Base-by-base conservation (phyloP, 2,888 invertebrate genomes). In the Pedicia rivosa region DNA sequence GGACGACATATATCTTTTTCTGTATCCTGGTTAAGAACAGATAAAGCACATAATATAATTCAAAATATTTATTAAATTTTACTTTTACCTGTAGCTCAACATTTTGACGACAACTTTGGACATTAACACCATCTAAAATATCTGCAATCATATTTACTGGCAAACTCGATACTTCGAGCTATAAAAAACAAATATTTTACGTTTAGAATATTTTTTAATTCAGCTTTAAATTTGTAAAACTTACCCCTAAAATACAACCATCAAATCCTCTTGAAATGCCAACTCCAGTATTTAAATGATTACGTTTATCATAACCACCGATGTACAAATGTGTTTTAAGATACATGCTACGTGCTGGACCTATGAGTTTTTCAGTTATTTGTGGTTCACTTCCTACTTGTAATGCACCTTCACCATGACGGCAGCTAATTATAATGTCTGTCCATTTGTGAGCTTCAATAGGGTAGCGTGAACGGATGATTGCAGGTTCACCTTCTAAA, bases 171-270 rank as follows among this genome's bases (percentile, higher is more conserved):
- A 88, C 67, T 47, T 69, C 50, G 3, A 60, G 46, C 46, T 53
- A 15, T 16, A 17, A 17, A 12, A 7, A 27, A 14, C 33, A 40
- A 16, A 13, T 37, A 20, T 24, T 25, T 30, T 33, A 37, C n/a
- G n/a, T 38, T 37, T 36, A 19, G n/a, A 42, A n/a, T 14, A 34
- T 5, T 25, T 12, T 16, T 19, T 13, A 14, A 24, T 4, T 37
- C 31, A 43, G 39, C 24, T 39, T 41, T 20, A 39, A 22, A 19
- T 32, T 35, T n/a, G n/a, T n/a, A n/a, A n/a, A n/a, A n/a, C n/a
- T 66, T 64, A 90, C 88, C 55, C 82, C 77, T 36, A 81, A 78
- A 37, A 94, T 74, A 59, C 94, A 94, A 37, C 94, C 94, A 46
- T 71, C 72, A 57, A 94, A 92, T 19, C 87, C 84, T 26, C 67